Percentiles rank a stretch among this genome's conserved stretches.
Conservation (phyloP, 2,113 vertebrate genomes). For the Cricetomys ansorgei region DNA sequence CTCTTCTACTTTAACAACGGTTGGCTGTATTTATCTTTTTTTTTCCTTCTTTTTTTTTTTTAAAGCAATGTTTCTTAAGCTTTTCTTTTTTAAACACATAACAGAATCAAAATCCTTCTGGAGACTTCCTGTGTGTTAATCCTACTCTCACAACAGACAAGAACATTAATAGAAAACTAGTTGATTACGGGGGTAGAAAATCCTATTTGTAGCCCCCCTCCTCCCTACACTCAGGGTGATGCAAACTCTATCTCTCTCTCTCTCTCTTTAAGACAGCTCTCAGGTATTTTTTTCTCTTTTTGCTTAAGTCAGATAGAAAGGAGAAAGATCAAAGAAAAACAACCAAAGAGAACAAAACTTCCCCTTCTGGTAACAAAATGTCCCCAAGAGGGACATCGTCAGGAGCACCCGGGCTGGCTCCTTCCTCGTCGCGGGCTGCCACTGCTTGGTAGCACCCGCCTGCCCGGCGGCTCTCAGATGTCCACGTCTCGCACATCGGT, state of each 20-base stretch:
- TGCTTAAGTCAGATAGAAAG: constrained; percentile 84
- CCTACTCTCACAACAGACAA: constrained; percentile 89
- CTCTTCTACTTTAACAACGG: constrained; percentile 92
- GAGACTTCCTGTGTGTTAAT: constrained; percentile 84
- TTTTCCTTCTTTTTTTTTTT: constrained; percentile 12
- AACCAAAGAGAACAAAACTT: constrained; percentile 76
- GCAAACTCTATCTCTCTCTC: constrained; percentile 83
- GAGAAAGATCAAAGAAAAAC: constrained; percentile 61
- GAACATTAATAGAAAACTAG: constrained; percentile 90
- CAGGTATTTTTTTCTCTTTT: constrained; percentile 81
- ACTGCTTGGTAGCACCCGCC: constrained; percentile 42
- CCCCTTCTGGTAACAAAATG: constrained; percentile 86
- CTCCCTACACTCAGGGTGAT: constrained; percentile 78
- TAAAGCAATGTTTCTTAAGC: constrained; percentile 28
- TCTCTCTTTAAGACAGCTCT: constrained; percentile 83
- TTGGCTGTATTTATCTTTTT: constrained; percentile 64
- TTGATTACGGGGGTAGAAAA: constrained; percentile 88
- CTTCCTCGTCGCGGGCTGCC: constrained; percentile 72
- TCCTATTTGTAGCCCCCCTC: constrained; percentile 85
- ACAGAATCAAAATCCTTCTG: constrained; percentile 86
- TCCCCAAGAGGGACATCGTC: constrained; percentile 80
- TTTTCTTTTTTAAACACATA: constrained; percentile 80
- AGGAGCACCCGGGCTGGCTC: constrained; percentile 79
- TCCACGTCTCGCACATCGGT: constrained; percentile 98
- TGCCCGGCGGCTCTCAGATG: constrained; percentile 89